Evolutionary conservation across 2,888 invertebrate genomes (phyloP).

Genomic region (Gryllus longicercus): DNA sequence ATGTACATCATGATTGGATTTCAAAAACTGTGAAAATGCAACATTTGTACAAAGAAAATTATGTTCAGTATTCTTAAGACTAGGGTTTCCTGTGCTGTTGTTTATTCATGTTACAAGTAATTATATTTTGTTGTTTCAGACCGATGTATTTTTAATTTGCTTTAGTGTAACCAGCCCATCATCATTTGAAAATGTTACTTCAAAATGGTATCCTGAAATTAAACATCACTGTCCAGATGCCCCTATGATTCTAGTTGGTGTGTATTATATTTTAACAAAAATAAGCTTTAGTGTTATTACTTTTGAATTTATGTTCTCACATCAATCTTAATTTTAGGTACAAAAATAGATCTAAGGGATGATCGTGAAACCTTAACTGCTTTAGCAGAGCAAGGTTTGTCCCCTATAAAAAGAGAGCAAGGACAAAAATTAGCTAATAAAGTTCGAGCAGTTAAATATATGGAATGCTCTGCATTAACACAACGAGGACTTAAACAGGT

Average conservation of each 20-base stretch:
- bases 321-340: constrained; percentile 45
- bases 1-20: too few species aligned
- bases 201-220: constrained; percentile 99
- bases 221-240: constrained; percentile 99
- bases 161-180: constrained; percentile 99
- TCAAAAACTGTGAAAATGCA: too few species aligned
- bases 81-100: too few species aligned
- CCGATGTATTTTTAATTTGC: constrained; percentile 98
- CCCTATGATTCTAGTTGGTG: constrained; percentile 92
- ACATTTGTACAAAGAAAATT: too few species aligned
- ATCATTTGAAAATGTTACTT: constrained; percentile 98
- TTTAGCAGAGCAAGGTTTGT: constrained; percentile 88
- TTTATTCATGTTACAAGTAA: not conserved
- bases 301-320: not conserved
- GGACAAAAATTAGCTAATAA: constrained; percentile 98
- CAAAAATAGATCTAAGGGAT: constrained; percentile 97
- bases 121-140: constrained; percentile 54
- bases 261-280: not conserved
- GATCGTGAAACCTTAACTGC: constrained; percentile 92
- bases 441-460: constrained; percentile 96
- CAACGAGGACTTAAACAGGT: constrained; percentile 94
- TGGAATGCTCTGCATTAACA: constrained; percentile 99
- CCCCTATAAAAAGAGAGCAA: constrained; percentile 95
- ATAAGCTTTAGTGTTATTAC: not conserved
- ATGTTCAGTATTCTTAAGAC: too few species aligned